Base-by-base conservation (phyloP, 2,797 vertebrate genomes). In the Acomys russatus region DNA sequence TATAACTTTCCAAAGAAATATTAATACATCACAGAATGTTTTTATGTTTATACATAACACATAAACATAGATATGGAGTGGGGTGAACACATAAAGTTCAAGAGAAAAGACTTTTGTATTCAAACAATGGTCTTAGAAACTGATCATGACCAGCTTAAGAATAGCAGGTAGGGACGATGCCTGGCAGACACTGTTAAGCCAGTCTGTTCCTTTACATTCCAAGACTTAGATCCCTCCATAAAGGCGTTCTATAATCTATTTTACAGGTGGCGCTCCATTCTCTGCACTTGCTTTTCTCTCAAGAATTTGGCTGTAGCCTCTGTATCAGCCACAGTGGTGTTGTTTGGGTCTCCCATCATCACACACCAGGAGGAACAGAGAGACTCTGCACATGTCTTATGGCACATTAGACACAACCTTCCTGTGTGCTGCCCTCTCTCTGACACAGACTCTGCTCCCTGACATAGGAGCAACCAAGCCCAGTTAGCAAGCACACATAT, bases 1-100 rank as follows among this genome's bases (percentile, higher is more conserved):
- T 44, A 9, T 64, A 92, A 94, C 87, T 89, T 84, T 73, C 61
- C 35, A 87, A 78, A 77, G 77, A 33, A 97, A 3, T 44, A 44
- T 44, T 61, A 93, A 90, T 95, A 90, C 18, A 88, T 70, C 9
- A 80, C 71, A 71, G 18, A 90, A 51, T 28, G 49, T 28, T 38
- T 54, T 5, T 66, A n/a, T 49, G 70, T 77, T 6, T 77, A 18
- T 17, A 28, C 33, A 28, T n/a, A 51, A 51, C 23, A 51, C 11
- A 23, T 35, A 15, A 30, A 56, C 33, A 17, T 51, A 23, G 12
- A 33, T 35, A 15, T n/a, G 22, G 33, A 4, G 1, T 33, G 59
- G 73, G 66, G 3, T 2, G 5, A 0, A 66, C 23, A 14, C 18
- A 66, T 18, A 90, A 96, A 64, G 4, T 71, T 95, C 22, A 85